Percentiles rank a stretch among this genome's conserved stretches.
These are phyloP conservation scores for Tromatobia lineatoria DNA, from an alignment of 2,888 invertebrate genomes.

Conservation along the genomic window DNA sequence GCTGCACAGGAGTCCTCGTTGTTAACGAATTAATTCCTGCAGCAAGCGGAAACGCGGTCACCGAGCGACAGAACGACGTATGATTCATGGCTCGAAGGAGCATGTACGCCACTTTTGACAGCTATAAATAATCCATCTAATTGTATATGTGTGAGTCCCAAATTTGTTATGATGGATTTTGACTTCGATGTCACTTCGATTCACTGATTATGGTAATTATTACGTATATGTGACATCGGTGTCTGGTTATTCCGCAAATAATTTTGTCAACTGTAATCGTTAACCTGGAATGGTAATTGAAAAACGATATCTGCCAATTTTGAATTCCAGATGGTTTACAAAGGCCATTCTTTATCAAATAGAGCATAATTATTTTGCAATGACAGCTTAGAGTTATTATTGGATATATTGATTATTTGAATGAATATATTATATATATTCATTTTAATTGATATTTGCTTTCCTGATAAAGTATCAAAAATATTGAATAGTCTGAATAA, in stretches of 20 bases:
- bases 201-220: slow-evolving; percentile 23
- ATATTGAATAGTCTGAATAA: no score
- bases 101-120: neutral
- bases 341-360: no score
- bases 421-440: no score
- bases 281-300: neutral
- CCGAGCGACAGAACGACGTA: slow-evolving; percentile 3
- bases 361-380: no score
- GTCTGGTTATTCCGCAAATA: neutral
- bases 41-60: slow-evolving; percentile 19
- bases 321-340: neutral
- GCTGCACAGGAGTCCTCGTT: slow-evolving; percentile 26
- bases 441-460: no score
- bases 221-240: neutral
- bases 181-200: neutral
- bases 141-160: neutral
- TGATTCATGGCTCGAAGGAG: slow-evolving; percentile 40
- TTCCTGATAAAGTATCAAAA: no score
- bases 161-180: slow-evolving; percentile 30
- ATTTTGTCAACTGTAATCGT: slow-evolving; percentile 2
- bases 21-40: slow-evolving; percentile 48
- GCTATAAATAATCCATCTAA: slow-evolving; percentile 41
- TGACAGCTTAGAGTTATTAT: no score
- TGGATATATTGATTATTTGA: no score
- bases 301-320: neutral